Evolutionary conservation across 2,113 vertebrate species (phyloP).

Genomic region (Psephotus haematonotus): DNA sequence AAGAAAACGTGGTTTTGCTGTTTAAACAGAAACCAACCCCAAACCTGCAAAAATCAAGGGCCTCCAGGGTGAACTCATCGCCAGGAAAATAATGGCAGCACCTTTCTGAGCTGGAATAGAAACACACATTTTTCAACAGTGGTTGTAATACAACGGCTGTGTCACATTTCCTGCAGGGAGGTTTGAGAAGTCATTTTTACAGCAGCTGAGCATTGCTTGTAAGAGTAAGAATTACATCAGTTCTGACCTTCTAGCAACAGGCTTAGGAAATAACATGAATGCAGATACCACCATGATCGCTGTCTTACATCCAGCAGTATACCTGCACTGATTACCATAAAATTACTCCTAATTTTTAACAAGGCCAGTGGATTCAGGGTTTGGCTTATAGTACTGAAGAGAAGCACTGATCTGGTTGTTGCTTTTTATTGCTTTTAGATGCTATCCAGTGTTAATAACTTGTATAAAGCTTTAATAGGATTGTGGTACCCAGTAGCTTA

Average conservation of each 20-base stretch:
- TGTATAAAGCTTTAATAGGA: neutral
- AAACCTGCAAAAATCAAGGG: neutral
- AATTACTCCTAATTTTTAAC: neutral
- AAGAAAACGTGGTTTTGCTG: neutral
- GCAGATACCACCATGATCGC: neutral
- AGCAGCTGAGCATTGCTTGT: slow-evolving; percentile 19
- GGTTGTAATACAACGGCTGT: neutral
- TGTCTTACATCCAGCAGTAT: neutral
- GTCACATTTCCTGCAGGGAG: slow-evolving; percentile 30
- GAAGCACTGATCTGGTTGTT: neutral
- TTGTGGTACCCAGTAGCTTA: neutral
- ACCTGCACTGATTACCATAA: neutral
- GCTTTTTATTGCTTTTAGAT: neutral
- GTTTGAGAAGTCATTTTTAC: slow-evolving; percentile 32
- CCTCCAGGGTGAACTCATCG: neutral
- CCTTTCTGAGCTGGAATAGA: neutral
- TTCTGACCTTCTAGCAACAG: slow-evolving; percentile 50
- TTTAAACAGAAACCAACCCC: neutral
- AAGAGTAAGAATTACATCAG: slow-evolving; percentile 27
- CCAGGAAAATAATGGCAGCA: neutral
- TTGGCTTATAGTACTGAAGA: neutral
- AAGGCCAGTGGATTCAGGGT: neutral
- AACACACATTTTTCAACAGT: neutral
- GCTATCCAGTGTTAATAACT: neutral
- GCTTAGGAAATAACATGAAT: neutral